Base-by-base conservation (phyloP, 2,797 vertebrate species). In the Hephaestus fuliginosus region DNA sequence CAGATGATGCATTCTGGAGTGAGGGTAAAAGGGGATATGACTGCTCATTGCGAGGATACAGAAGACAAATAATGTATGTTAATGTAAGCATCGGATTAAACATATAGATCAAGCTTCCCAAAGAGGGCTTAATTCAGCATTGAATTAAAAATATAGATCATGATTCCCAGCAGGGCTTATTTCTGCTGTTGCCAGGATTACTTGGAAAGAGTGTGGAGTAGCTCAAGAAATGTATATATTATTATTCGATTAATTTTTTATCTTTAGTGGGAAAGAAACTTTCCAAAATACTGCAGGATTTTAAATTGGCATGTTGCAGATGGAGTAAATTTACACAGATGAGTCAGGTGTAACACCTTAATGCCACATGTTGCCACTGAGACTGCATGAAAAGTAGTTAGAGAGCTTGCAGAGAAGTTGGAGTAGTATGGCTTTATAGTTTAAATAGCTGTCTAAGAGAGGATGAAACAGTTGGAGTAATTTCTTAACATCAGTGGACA, bases 21-120 rank as follows among this genome's bases (percentile, higher is more conserved):
- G 22, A 49, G 61, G 46, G 64, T 72, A 80, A 70, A 84, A 85
- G 43, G 46, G 75, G 57, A 87, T 78, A 75, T 65, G 73, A 74
- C 74, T 46, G 49, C 36, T 67, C 57, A 12, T 71, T 49, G 36
- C 67, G 33, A 64, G 13, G 63, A 74, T 78, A 56, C 49, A 65
- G 44, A 81, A 46, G 15, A 82, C 83, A 77, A 62, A 64, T 63
- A 67, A 52, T 18, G 20, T 20, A 36, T 77, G 39, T 67, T 67
- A 65, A 74, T 65, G 20, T 70, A 36, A 63, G 30, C 46, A 30
- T 2, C 44, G 46, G 56, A 53, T 65, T 67, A 57, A 53, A 65
- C 36, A 67, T 36, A 60, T 9, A 57, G 28, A 66, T 81, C 36
- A 78, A 30, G 51, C 41, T 57, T 52, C 22, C 30, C 36, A 76